Evolutionary conservation across 1,140 invertebrate genomes (phyloP).

Genomic region (Papilio polytes): DNA sequence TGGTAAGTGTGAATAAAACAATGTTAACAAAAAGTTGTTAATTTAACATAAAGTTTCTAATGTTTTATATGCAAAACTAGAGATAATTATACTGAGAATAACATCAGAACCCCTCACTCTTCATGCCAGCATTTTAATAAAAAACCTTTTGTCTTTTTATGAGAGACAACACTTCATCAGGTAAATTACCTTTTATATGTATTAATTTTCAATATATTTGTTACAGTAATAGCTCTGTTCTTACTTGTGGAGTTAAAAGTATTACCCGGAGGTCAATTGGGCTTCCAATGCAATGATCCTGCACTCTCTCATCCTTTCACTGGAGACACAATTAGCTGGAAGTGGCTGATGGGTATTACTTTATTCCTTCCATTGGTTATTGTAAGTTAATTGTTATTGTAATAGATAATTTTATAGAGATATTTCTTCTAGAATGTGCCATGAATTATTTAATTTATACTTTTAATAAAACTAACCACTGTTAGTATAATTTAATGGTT

Average conservation of each 20-base stretch:
- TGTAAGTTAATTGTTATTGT: slow-evolving; percentile 52
- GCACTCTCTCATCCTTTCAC: slow-evolving; percentile 85
- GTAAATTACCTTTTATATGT: too few species aligned
- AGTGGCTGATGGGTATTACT: slow-evolving; percentile 67
- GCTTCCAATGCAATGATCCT: slow-evolving; percentile 87
- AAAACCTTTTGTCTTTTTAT: too few species aligned
- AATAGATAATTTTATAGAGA: too few species aligned
- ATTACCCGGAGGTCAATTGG: slow-evolving; percentile 82
- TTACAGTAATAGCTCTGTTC: slow-evolving; percentile 69
- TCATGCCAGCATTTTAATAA: too few species aligned
- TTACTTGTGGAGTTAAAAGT: slow-evolving; percentile 82
- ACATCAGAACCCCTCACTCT: too few species aligned
- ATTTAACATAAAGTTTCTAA: background rate
- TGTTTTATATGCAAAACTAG: background rate
- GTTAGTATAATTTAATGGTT: too few species aligned
- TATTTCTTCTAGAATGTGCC: too few species aligned
- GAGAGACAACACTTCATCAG: too few species aligned
- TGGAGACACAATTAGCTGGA: slow-evolving; percentile 85
- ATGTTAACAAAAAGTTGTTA: background rate
- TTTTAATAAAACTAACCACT: too few species aligned
- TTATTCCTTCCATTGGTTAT: slow-evolving; percentile 72
- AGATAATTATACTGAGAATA: too few species aligned
- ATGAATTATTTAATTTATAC: too few species aligned
- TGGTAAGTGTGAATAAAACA: background rate
- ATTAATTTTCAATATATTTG: background rate